phyloP scores from a whole-genome alignment of 2,888 invertebrate species.

The Pheosia tremula region DNA sequence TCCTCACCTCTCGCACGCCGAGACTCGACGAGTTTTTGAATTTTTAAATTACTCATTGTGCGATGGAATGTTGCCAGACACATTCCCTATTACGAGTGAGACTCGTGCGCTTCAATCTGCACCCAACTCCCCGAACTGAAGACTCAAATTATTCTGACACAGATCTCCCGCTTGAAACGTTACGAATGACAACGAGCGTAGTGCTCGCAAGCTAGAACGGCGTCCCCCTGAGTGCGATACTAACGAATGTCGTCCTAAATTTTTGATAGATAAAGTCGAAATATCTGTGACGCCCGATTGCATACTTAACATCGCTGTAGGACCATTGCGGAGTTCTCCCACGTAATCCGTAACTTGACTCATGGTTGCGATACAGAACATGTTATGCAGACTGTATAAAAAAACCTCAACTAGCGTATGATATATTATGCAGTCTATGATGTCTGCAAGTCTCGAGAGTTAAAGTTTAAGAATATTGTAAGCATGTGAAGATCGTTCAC shows the following conservation, averaged over 20 bases:
- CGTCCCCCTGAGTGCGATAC: slow-evolving; percentile 72
- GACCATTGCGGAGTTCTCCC: slow-evolving; percentile 63
- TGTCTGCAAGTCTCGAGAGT: slow-evolving; percentile 21
- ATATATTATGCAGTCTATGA: slow-evolving; percentile 21
- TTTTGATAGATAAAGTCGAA: slow-evolving; percentile 78
- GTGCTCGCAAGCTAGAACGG: slow-evolving; percentile 73
- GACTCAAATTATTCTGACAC: slow-evolving; percentile 61
- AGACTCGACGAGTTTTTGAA: slow-evolving; percentile 84
- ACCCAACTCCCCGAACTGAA: slow-evolving; percentile 65
- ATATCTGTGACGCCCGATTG: slow-evolving; percentile 62
- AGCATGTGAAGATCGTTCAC: slow-evolving; percentile 58
- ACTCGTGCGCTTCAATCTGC: slow-evolving; percentile 62
- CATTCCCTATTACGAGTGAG: slow-evolving; percentile 52
- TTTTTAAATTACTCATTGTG: slow-evolving; percentile 85
- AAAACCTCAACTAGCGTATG: slow-evolving; percentile 6
- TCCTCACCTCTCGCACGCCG: slow-evolving; percentile 72
- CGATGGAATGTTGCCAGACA: slow-evolving; percentile 78
- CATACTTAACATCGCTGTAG: slow-evolving; percentile 58
- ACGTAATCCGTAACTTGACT: slow-evolving; percentile 71
- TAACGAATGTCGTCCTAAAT: slow-evolving; percentile 81
- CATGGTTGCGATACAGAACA: slow-evolving; percentile 53
- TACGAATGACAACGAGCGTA: slow-evolving; percentile 49
- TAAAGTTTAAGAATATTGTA: slow-evolving; percentile 50
- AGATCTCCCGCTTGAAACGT: slow-evolving; percentile 44
- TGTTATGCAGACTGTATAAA: slow-evolving; percentile 17